These are phyloP conservation scores for Xenopus tropicalis DNA, from an alignment of 2,113 vertebrate genomes.

Conservation along the genomic window DNA sequence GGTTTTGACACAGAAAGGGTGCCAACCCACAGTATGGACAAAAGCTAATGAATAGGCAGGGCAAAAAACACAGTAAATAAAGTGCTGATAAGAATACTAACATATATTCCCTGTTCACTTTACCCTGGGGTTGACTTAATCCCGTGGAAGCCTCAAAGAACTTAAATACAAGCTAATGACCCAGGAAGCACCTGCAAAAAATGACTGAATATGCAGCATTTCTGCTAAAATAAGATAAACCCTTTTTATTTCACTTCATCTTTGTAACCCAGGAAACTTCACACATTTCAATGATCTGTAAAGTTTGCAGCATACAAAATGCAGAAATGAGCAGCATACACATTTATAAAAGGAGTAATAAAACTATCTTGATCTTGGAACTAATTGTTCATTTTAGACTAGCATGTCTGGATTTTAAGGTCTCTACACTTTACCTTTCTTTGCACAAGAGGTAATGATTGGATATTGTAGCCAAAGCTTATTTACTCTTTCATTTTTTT, in stretches of 20 bases:
- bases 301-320: background rate
- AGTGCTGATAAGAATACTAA: conserved; percentile 42
- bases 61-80: conserved; percentile 51
- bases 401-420: conserved; percentile 20
- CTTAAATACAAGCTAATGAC: no score
- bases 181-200: no score
- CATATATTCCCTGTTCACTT: no score
- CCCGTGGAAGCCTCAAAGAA: no score
- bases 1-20: conserved; percentile 11
- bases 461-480: conserved; percentile 64
- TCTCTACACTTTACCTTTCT: conserved; percentile 54
- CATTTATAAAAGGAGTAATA: no score
- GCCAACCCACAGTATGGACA: background rate
- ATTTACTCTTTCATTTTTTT: conserved; percentile 59
- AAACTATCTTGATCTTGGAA: background rate
- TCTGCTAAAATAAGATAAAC: no score
- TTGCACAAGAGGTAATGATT: conserved; percentile 62
- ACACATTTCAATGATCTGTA: background rate
- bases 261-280: no score
- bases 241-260: no score
- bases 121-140: no score
- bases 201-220: no score
- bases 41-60: conserved; percentile 46
- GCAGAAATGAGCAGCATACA: no score
- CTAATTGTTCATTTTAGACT: background rate